A percentile compares a stretch with the other conserved stretches of the same genome.
Evolutionary conservation across 2,888 invertebrate genomes (phyloP).

Genomic region (Pelosia muscerda): DNA sequence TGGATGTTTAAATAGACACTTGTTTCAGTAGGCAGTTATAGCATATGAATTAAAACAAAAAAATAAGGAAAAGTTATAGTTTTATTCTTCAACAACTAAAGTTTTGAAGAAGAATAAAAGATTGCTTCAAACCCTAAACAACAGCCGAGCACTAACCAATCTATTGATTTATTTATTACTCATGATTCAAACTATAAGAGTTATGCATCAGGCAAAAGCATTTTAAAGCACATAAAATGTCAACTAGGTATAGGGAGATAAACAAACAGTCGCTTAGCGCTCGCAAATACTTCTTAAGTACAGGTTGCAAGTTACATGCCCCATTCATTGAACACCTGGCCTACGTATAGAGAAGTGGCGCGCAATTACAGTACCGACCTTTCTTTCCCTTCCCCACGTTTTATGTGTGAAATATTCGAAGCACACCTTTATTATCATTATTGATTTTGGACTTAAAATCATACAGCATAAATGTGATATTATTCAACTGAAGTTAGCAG

Average conservation of each 20-base stretch:
- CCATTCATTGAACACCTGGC: background rate
- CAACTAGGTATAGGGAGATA: background rate
- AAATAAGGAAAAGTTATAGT: too few relatives aligned
- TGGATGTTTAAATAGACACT: too few relatives aligned
- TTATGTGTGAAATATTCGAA: background rate
- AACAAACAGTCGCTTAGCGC: background rate
- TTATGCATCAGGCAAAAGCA: background rate
- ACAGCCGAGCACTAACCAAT: background rate
- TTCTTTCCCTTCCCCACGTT: background rate
- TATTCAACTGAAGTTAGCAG: background rate
- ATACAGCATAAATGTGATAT: background rate
- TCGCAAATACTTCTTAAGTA: background rate
- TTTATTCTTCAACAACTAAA: too few relatives aligned
- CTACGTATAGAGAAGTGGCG: background rate
- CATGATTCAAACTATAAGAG: background rate
- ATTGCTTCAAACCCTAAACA: too few relatives aligned
- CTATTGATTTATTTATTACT: background rate
- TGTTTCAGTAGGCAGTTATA: background rate
- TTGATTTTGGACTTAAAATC: background rate
- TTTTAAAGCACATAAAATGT: background rate
- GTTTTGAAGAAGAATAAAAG: too few relatives aligned
- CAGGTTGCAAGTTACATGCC: background rate
- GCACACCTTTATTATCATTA: background rate
- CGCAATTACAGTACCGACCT: background rate
- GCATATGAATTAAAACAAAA: too few relatives aligned